phyloP scores from a whole-genome alignment of 2,797 vertebrate genomes.

The Melopsittacus undulatus region DNA sequence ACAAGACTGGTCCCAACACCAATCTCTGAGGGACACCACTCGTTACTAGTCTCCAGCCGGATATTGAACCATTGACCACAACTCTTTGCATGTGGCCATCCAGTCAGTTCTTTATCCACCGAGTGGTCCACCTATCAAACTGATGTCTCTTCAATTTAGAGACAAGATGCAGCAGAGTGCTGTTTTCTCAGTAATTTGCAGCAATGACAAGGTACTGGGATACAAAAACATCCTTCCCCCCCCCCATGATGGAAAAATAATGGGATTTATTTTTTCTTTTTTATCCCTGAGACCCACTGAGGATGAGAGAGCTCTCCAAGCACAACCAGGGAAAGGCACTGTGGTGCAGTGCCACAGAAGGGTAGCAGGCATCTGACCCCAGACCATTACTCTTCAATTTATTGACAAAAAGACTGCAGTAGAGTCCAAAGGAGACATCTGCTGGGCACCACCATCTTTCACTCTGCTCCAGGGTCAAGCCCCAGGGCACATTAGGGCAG shows the following conservation, averaged over 20 bases:
- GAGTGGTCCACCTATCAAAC: too few relatives aligned
- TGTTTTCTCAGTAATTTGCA: background rate
- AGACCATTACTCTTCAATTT: background rate
- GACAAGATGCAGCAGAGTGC: background rate
- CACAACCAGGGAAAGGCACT: accelerated
- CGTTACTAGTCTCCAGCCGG: too few relatives aligned
- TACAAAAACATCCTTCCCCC: background rate
- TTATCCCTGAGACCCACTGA: background rate
- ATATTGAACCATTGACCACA: too few relatives aligned
- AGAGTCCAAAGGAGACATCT: background rate
- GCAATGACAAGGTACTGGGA: background rate
- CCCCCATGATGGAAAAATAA: background rate
- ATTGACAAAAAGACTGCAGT: background rate
- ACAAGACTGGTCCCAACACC: too few relatives aligned
- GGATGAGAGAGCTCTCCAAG: background rate
- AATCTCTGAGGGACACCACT: too few relatives aligned
- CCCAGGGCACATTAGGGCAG: background rate
- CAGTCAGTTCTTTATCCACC: too few relatives aligned
- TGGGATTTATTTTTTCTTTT: background rate
- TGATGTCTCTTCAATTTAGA: too few relatives aligned
- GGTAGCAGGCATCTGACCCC: background rate
- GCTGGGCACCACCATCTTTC: background rate
- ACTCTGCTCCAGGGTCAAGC: background rate
- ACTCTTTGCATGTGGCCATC: too few relatives aligned
- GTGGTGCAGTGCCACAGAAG: background rate